Percentiles rank a stretch among this genome's conserved stretches.
Evolutionary conservation across 2,888 invertebrate genomes (phyloP).

Genomic region (Nasonovia ribisnigri): DNA sequence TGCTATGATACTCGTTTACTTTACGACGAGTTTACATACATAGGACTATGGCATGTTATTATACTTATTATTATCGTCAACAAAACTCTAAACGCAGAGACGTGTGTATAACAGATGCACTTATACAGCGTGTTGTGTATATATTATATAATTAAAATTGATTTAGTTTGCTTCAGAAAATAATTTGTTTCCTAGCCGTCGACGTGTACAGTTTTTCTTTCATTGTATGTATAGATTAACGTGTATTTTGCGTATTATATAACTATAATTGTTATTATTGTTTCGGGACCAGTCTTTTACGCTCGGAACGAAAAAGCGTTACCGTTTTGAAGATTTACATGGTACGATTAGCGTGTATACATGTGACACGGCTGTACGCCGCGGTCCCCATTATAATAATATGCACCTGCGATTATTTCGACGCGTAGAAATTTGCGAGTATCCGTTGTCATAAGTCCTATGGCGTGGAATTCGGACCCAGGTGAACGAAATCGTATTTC

Average conservation of each 20-base stretch:
- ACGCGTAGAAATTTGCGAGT: neutral
- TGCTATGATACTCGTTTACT: neutral
- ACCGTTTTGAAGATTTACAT: neutral
- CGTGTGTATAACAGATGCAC: neutral
- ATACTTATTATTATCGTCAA: neutral
- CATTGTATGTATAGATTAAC: neutral
- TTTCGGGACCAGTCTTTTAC: neutral
- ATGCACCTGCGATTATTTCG: neutral
- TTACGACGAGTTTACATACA: neutral
- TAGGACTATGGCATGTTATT: neutral
- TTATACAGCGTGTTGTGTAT: neutral
- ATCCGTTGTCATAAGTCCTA: neutral
- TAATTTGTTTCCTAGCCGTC: neutral
- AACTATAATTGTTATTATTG: slow-evolving; percentile 24
- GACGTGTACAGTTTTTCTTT: neutral
- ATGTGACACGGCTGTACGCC: neutral
- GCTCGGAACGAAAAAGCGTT: slow-evolving; percentile 5
- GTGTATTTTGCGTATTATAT: neutral
- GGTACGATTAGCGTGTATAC: neutral
- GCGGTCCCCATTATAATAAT: neutral
- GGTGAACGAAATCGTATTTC: neutral
- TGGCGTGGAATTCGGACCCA: neutral
- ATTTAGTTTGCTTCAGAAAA: neutral
- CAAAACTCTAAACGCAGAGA: neutral
- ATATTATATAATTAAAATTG: neutral